A percentile compares a stretch with the other conserved stretches of the same genome.
These are phyloP conservation scores for Diloba caeruleocephala DNA, from an alignment of 2,888 invertebrate genomes.

Conservation along the genomic window DNA sequence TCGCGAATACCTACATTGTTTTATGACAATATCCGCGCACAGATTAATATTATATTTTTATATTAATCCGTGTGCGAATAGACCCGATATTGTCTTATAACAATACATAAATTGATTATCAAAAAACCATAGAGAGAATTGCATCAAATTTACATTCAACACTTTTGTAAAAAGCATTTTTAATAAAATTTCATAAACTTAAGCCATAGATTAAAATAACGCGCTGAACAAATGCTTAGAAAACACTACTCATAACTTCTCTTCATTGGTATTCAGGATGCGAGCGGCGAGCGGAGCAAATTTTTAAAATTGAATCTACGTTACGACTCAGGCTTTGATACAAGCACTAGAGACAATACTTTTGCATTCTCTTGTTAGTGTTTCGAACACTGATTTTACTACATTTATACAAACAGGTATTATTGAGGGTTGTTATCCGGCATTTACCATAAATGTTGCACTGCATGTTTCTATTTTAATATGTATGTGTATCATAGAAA, in stretches of 20 bases:
- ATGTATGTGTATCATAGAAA: too few species aligned
- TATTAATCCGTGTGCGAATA: too few species aligned
- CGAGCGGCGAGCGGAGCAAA: conserved; percentile 77
- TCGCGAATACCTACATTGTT: too few species aligned
- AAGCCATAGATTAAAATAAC: conserved; percentile 58
- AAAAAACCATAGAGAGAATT: background rate
- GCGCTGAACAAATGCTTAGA: conserved; percentile 66
- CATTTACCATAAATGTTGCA: too few species aligned
- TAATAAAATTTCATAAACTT: conserved; percentile 50
- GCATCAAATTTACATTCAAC: background rate
- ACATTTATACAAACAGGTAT: background rate
- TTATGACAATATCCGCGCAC: too few species aligned
- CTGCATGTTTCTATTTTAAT: too few species aligned
- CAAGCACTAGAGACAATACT: conserved; percentile 61
- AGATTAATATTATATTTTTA: too few species aligned
- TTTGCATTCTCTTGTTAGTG: conserved; percentile 53
- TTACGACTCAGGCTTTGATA: conserved; percentile 72
- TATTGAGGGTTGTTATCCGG: background rate
- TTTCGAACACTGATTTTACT: conserved; percentile 8
- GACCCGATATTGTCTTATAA: too few species aligned
- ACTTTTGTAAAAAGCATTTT: conserved; percentile 17
- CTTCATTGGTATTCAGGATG: conserved; percentile 78
- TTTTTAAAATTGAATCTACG: conserved; percentile 85
- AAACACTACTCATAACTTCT: conserved; percentile 75
- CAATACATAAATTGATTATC: too few species aligned